These are phyloP conservation scores for Schrankia costaestrigalis DNA, from an alignment of 2,888 invertebrate genomes.

Conservation along the genomic window DNA sequence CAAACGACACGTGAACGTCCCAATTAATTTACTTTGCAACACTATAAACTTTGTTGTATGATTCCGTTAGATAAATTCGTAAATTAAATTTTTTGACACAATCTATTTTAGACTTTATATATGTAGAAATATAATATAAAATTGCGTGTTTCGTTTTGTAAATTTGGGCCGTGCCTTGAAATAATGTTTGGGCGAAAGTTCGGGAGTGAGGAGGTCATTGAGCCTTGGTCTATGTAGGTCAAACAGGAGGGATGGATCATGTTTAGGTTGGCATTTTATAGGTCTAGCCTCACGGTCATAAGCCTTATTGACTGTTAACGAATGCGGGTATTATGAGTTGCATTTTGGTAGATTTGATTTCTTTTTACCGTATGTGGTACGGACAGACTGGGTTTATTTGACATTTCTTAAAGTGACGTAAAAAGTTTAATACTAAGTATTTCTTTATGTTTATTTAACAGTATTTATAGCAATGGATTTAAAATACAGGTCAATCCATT, in stretches of 20 bases:
- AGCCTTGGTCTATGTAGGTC: slow-evolving; percentile 61
- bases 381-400: too few relatives aligned
- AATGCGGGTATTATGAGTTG: too few relatives aligned
- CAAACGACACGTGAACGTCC: slow-evolving; percentile 36
- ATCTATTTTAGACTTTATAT: slow-evolving; percentile 40
- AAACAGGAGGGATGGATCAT: slow-evolving; percentile 44
- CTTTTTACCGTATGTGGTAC: too few relatives aligned
- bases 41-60: slow-evolving; percentile 74
- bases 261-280: slow-evolving; percentile 7
- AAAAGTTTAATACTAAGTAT: too few relatives aligned
- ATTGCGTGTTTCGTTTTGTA: slow-evolving; percentile 31
- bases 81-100: slow-evolving; percentile 62
- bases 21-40: slow-evolving; percentile 63
- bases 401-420: too few relatives aligned
- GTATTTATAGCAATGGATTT: too few relatives aligned
- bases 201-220: slow-evolving; percentile 55
- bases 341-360: too few relatives aligned
- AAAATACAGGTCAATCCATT: too few relatives aligned
- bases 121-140: slow-evolving; percentile 31
- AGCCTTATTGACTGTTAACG: not conserved
- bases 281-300: slow-evolving; percentile 2
- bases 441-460: too few relatives aligned
- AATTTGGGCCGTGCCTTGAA: slow-evolving; percentile 61
- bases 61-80: slow-evolving; percentile 76
- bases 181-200: slow-evolving; percentile 59